These are phyloP conservation scores for Rhaphigaster nebulosa DNA, from an alignment of 2,888 invertebrate species.

Conservation along the genomic window DNA sequence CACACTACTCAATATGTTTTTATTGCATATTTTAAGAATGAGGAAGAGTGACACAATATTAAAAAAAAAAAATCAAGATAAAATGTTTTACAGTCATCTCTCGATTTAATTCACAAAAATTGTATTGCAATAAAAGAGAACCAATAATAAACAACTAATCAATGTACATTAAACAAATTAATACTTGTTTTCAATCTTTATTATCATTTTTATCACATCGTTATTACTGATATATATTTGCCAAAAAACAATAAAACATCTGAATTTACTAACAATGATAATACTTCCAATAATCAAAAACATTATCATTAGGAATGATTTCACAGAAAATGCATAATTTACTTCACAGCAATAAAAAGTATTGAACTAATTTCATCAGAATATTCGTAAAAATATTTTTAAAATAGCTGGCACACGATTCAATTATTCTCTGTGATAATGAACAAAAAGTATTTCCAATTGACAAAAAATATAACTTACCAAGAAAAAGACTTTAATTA, in stretches of 20 bases:
- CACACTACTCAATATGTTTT: background rate
- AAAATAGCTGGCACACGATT: background rate
- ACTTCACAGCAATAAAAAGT: background rate
- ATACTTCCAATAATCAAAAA: background rate
- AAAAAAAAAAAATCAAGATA: background rate
- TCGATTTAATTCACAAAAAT: background rate
- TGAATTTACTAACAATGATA: constrained; percentile 12
- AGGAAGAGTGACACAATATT: background rate
- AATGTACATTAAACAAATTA: background rate
- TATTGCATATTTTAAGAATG: background rate
- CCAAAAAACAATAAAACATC: background rate
- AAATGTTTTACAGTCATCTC: background rate
- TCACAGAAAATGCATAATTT: background rate
- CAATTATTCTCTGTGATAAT: background rate
- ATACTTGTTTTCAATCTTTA: background rate
- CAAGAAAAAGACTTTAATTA: constrained; percentile 49
- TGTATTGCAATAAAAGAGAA: background rate
- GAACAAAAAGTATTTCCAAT: background rate
- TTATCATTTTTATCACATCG: background rate
- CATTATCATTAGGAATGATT: background rate
- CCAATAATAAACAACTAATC: background rate
- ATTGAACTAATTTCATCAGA: background rate
- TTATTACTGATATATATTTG: background rate
- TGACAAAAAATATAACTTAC: constrained; percentile 42
- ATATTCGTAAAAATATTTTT: background rate